These are phyloP conservation scores for Forbesichthys papilliferus DNA, from an alignment of 2,113 vertebrate genomes.

Conservation along the genomic window DNA sequence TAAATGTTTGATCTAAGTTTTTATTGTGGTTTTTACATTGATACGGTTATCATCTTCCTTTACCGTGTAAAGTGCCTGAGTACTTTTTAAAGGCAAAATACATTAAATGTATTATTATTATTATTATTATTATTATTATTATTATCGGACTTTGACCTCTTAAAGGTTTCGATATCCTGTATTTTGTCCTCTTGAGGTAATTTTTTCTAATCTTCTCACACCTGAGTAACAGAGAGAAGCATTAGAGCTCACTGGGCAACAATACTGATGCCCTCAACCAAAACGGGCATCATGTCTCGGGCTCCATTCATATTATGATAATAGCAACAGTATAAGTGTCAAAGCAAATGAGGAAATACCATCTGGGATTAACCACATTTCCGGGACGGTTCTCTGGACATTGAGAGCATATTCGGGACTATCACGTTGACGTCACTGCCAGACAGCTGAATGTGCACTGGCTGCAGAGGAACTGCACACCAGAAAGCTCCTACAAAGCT, in stretches of 20 bases:
- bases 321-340: background rate
- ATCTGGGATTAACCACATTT: background rate
- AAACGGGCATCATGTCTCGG: background rate
- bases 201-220: conserved; percentile 10
- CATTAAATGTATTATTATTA: no score
- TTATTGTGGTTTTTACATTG: no score
- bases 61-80: no score
- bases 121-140: no score
- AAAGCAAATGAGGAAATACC: background rate
- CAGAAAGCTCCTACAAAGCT: conserved; percentile 27
- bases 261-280: background rate
- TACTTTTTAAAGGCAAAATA: no score
- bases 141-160: no score
- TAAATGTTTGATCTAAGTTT: no score
- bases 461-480: conserved; percentile 10
- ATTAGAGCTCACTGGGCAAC: background rate
- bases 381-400: background rate
- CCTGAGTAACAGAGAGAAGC: background rate
- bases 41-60: no score
- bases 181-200: no score
- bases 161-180: no score
- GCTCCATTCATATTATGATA: background rate
- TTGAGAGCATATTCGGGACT: background rate
- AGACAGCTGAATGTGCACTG: background rate
- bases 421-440: background rate